phyloP scores from a whole-genome alignment of 2,888 invertebrate genomes.

The Scrobipalpa costella region DNA sequence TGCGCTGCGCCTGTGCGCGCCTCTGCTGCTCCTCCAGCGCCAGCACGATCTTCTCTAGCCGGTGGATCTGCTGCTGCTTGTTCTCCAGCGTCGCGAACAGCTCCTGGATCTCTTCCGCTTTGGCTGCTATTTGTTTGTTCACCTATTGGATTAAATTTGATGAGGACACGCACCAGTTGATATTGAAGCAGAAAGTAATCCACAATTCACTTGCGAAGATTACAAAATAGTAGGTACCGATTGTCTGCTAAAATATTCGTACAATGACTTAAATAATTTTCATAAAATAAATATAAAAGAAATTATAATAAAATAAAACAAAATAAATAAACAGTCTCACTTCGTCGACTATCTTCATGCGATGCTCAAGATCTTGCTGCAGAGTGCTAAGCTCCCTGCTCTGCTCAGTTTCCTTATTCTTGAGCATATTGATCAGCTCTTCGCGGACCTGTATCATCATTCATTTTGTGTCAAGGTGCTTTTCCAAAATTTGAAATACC shows the following conservation, averaged over 20 bases:
- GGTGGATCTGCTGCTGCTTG: conserved; percentile 79
- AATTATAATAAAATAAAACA: conserved; percentile 30
- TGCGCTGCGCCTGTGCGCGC: conserved; percentile 80
- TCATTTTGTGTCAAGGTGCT: not conserved
- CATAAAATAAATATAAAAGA: conserved; percentile 23
- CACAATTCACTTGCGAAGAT: not conserved
- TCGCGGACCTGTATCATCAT: conserved; percentile 75
- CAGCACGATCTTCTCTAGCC: conserved; percentile 78
- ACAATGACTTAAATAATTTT: too few relatives aligned
- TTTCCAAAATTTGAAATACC: too few relatives aligned
- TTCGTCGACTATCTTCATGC: conserved; percentile 76
- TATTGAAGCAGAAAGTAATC: not conserved
- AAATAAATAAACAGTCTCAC: conserved; percentile 55
- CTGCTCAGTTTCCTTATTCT: conserved; percentile 79
- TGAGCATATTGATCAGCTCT: conserved; percentile 81
- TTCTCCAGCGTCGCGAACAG: conserved; percentile 74
- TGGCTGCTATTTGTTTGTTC: conserved; percentile 74
- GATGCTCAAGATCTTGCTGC: conserved; percentile 69
- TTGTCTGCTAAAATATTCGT: too few relatives aligned
- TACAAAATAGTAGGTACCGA: too few relatives aligned
- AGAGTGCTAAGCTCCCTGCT: conserved; percentile 69
- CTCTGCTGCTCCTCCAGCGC: conserved; percentile 81
- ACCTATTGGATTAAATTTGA: conserved; percentile 52
- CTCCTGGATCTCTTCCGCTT: conserved; percentile 77
- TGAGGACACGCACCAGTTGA: not conserved